Percentiles rank a stretch among this genome's conserved stretches.
phyloP scores from a whole-genome alignment of 2,888 invertebrate genomes.

The Yponomeuta cagnagella region DNA sequence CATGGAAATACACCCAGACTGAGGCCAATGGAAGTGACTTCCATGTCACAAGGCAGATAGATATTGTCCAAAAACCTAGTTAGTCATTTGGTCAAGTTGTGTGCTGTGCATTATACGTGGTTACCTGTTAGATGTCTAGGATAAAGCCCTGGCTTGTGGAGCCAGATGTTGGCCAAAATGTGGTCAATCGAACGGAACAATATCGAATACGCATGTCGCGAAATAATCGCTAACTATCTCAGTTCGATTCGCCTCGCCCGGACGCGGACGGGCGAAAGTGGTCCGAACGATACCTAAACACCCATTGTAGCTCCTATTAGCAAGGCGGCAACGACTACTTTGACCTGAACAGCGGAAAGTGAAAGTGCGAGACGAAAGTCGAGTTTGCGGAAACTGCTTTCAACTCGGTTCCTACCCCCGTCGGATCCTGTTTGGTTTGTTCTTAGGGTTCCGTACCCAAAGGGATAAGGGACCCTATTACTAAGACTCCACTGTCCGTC shows the following conservation, averaged over 20 bases:
- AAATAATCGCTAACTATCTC: background rate
- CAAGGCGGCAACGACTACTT: background rate
- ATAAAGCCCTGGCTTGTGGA: no score
- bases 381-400: slow-evolving; percentile 38
- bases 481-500: no score
- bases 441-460: background rate
- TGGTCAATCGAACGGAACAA: background rate
- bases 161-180: background rate
- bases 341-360: slow-evolving; percentile 23
- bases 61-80: no score
- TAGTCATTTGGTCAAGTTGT: no score
- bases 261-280: background rate
- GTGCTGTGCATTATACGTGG: no score
- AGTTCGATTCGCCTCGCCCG: slow-evolving; percentile 1
- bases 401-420: slow-evolving; percentile 17
- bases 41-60: no score
- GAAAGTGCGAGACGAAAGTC: slow-evolving; percentile 38
- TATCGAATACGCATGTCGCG: background rate
- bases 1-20: no score
- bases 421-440: slow-evolving; percentile 2
- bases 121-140: no score
- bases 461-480: no score
- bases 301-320: background rate
- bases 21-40: no score
- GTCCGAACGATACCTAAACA: background rate